phyloP scores from a whole-genome alignment of 2,888 invertebrate species.

The Onchidella celtica region DNA sequence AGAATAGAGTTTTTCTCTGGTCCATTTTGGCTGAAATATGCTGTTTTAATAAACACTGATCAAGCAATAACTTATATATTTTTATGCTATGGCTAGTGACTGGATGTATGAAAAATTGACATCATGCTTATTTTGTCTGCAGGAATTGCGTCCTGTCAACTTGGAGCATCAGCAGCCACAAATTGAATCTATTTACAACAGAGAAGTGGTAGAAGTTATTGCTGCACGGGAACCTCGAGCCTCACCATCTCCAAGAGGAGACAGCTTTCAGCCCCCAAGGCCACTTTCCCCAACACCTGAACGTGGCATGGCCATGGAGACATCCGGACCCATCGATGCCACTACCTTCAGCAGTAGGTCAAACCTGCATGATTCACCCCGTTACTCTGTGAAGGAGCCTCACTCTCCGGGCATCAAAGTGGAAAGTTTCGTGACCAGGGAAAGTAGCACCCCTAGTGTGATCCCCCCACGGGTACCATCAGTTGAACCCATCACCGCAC shows the following conservation, averaged over 20 bases:
- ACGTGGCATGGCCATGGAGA: slow-evolving; percentile 30
- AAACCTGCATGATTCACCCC: neutral
- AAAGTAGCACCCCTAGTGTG: neutral
- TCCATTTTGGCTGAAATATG: too few relatives aligned
- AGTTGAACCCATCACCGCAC: neutral
- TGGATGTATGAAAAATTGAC: neutral
- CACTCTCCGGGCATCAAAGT: neutral
- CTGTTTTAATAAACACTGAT: too few relatives aligned
- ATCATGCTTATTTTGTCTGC: neutral
- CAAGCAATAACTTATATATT: too few relatives aligned
- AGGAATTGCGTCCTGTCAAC: slow-evolving; percentile 10
- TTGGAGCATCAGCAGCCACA: neutral
- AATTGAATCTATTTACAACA: slow-evolving; percentile 3
- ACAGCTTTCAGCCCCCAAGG: slow-evolving; percentile 26
- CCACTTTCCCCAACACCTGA: slow-evolving; percentile 34
- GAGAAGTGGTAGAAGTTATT: slow-evolving; percentile 11
- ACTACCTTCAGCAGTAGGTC: slow-evolving; percentile 7
- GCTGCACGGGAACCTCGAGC: neutral
- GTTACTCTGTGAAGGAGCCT: neutral
- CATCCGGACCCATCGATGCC: slow-evolving; percentile 1
- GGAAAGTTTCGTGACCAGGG: neutral
- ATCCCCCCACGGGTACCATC: neutral
- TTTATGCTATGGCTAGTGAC: too few relatives aligned
- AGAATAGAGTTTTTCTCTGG: too few relatives aligned
- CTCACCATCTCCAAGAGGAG: neutral